These are phyloP conservation scores for Brachionus rotundiformis DNA, from an alignment of 1,140 invertebrate genomes.

Conservation along the genomic window DNA sequence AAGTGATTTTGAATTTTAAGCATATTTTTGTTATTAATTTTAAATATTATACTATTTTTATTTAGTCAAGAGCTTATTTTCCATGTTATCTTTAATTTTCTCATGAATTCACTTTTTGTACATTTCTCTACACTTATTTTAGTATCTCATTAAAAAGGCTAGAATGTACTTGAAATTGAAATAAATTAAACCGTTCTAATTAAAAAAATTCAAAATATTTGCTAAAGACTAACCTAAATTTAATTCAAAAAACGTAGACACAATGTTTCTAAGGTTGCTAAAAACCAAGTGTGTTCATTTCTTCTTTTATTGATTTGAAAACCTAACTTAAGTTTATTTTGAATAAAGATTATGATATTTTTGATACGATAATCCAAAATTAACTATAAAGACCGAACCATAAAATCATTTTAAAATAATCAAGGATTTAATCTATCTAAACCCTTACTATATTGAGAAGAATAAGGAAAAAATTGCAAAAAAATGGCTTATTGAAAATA, in stretches of 20 bases:
- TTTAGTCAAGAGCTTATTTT: background rate
- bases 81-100: background rate
- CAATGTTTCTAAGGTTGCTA: background rate
- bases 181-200: background rate
- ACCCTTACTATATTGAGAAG: background rate
- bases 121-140: background rate
- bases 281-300: background rate
- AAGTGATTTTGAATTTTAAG: background rate
- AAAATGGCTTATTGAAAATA: background rate
- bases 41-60: background rate
- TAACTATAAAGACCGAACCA: background rate
- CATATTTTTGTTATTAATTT: background rate
- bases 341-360: background rate
- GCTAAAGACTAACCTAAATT: background rate
- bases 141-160: background rate
- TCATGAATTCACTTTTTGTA: background rate
- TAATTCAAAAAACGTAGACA: background rate
- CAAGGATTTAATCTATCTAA: background rate
- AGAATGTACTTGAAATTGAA: background rate
- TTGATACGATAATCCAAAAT: background rate
- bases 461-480: background rate
- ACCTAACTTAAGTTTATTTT: background rate
- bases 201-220: slow-evolving; percentile 8
- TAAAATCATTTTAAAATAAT: background rate
- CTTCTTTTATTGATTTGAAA: background rate